Base-by-base conservation (phyloP, 2,113 vertebrate species). In the Hyperopisus bebe region DNA sequence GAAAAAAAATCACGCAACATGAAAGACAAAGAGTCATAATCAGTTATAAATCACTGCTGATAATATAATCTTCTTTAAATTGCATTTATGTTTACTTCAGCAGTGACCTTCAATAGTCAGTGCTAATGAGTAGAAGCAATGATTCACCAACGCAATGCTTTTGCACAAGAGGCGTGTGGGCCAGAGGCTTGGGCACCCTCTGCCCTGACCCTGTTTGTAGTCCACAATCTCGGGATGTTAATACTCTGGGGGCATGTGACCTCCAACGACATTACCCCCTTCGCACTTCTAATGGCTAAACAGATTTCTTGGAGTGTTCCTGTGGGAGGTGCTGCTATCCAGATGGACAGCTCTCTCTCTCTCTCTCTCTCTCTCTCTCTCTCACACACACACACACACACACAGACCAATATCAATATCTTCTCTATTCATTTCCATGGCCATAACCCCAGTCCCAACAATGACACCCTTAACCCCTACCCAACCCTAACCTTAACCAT, bases 301-400 rank as follows among this genome's bases (percentile, higher is more conserved):
- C 77, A 39, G 74, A 82, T 39, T 39, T 82, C 35, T 3, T 21
- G 8, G 21, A 82, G 35, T 44, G 19, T 5, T 44, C 35, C 42
- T 42, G 77, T 7, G 35, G 35, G 24, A 19, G 77, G n/a, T 62
- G 24, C 58, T 62, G n/a, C n/a, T 11, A 66, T 66, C 62, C 62
- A 66, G n/a, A n/a, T 31, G n/a, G 9, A 8, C 9, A 31, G n/a
- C 51, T 6, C 50, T 51, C 50, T 50, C 13, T 48, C 48, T 50
- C 48, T 47, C 44, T 44, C 44, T 44, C 44, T 44, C 44, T 44
- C 44, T 48, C 47, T 10, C 46, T 47, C 46, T 51, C 50, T 15
- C 48, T 3, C 19, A 19, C 86, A 88, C 86, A 83, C 90, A 87
- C 70, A 86, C 89, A 58, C 89, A 74, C 62, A 1, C 51, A 24